A percentile compares a stretch with the other conserved stretches of the same genome.
These are phyloP conservation scores for Caenorhabditis drosophilae DNA, from an alignment of 2,888 invertebrate genomes.

Conservation along the genomic window DNA sequence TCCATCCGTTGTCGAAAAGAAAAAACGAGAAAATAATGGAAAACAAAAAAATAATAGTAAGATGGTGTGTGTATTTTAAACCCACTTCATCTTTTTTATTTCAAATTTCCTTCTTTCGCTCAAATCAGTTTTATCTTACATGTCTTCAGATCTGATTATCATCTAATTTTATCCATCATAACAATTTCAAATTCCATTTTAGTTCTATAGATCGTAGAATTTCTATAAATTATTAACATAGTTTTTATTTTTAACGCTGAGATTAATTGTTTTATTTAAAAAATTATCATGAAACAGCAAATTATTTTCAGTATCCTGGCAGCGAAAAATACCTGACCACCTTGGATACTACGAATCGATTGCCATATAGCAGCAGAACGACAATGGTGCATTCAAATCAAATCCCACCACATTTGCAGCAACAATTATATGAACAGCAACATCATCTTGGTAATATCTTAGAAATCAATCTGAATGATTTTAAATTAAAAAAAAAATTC, in stretches of 20 bases:
- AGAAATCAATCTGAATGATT: background rate
- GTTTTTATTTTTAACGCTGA: no score
- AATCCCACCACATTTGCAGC: slow-evolving; percentile 30
- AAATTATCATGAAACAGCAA: no score
- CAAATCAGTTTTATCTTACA: background rate
- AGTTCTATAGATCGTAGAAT: no score
- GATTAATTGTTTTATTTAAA: no score
- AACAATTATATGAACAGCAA: slow-evolving; percentile 42
- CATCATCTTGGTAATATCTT: no score
- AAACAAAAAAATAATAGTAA: no score
- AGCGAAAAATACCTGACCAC: slow-evolving; percentile 45
- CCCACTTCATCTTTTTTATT: slow-evolving; percentile 5
- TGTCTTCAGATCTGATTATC: background rate
- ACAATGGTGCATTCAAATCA: slow-evolving; percentile 28
- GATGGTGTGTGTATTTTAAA: slow-evolving; percentile 12
- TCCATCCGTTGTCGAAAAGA: slow-evolving; percentile 22
- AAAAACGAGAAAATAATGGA: slow-evolving; percentile 17
- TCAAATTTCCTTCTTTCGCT: background rate
- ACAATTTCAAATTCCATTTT: background rate
- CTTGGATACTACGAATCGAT: slow-evolving; percentile 46
- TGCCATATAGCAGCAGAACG: slow-evolving; percentile 17
- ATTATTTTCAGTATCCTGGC: slow-evolving; percentile 45
- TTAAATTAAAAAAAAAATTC: slow-evolving; percentile 5
- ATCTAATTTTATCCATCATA: background rate
- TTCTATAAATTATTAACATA: no score